A percentile compares a stretch with the other conserved stretches of the same genome.
Conservation (phyloP, 2,113 vertebrate species). For the Hippoglossus stenolepis region DNA sequence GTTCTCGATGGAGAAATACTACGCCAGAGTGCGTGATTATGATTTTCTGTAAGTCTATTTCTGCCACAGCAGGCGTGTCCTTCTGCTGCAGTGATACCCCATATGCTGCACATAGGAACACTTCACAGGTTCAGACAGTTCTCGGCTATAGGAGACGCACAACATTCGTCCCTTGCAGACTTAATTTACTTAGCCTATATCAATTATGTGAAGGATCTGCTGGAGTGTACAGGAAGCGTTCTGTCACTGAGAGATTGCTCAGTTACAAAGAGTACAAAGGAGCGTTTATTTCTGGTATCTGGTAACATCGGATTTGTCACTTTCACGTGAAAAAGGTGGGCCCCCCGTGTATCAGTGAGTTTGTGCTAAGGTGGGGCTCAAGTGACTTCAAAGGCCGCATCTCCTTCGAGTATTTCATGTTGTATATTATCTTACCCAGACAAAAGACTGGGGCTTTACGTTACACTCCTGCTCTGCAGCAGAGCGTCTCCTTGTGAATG, state of each 20-base stretch:
- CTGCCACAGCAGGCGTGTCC: slow-evolving; percentile 55
- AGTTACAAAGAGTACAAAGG: neutral
- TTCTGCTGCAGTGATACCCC: slow-evolving; percentile 61
- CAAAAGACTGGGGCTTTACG: neutral
- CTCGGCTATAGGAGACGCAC: slow-evolving; percentile 54
- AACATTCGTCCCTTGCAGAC: slow-evolving; percentile 55
- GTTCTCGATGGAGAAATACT: slow-evolving; percentile 41
- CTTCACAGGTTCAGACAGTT: slow-evolving; percentile 64
- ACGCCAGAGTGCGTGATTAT: slow-evolving; percentile 47
- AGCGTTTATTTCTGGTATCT: neutral
- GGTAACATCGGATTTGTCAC: neutral
- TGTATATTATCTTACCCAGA: neutral
- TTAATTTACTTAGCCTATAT: slow-evolving; percentile 60
- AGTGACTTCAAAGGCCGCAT: neutral
- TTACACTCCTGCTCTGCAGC: neutral
- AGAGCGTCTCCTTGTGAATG: slow-evolving; percentile 30
- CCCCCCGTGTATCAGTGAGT: neutral
- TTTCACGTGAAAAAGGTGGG: neutral
- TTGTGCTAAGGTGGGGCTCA: too few species aligned
- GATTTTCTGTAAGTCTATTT: slow-evolving; percentile 67
- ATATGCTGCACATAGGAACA: slow-evolving; percentile 55
- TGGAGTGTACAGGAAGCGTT: slow-evolving; percentile 53
- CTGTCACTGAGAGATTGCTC: slow-evolving; percentile 32
- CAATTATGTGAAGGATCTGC: slow-evolving; percentile 49
- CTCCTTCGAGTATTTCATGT: neutral